Evolutionary conservation across 1,140 invertebrate species (phyloP), one percentile per base, ranked within the genome.

Genomic region (Cydia strobilella): DNA sequence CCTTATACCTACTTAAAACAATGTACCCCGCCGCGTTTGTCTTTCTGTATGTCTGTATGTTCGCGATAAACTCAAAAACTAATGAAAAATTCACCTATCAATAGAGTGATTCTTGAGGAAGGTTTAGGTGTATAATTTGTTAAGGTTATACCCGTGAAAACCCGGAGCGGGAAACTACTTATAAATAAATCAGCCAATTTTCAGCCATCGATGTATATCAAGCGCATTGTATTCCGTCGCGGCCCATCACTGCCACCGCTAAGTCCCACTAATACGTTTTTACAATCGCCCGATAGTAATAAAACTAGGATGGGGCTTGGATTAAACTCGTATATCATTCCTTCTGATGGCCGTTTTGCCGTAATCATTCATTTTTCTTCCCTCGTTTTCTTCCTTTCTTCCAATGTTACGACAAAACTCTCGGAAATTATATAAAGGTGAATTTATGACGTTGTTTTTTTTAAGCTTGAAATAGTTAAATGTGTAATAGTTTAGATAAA

Each of bases 341-440:
- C 87, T 89, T 90, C 86, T 91, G 90, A 92, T 92, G 84, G 88
- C 88, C 89, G 84, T 91, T 91, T 92, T 91, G 90, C 88, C 85
- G 87, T 91, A 92, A 92, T 92, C 90, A 90, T 90, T 92, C 90
- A 92, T 92, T 92, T 92, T 90, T 91, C 89, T 92, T 92, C 89
- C 87, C 84, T 88, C 86, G 85, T 87, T 87, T 87, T 89, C 86
- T 86, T 31, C 83, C 87, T 90, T 88, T 84, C 86, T 85, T 90
- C 85, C 87, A 86, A 82, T 86, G 89, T 88, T 35, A 65, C 25
- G 63, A 65, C 63, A 65, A 87, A 89, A 88, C 87, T 87, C 63
- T 10, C 27, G 25, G 63, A 65, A 31, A 31, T 69, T 69, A 69
- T 31, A 69, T 39, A 31, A 18, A 69, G 65, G 65, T 69, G 31